A percentile compares a stretch with the other conserved stretches of the same genome.
Evolutionary conservation across 2,888 invertebrate genomes (phyloP).

Genomic region (Chironomus riparius): DNA sequence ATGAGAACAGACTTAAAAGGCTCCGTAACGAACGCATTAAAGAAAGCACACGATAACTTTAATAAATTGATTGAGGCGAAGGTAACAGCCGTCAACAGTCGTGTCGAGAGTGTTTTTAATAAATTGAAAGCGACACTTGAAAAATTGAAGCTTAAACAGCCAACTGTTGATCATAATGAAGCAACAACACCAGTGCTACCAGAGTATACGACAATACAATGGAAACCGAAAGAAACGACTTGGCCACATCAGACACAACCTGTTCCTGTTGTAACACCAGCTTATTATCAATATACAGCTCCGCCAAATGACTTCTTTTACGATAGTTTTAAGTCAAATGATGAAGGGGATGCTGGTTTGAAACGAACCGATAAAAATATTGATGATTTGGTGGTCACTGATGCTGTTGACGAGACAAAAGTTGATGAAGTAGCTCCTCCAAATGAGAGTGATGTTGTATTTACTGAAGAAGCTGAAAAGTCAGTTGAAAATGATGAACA

Average conservation of each 20-base stretch:
- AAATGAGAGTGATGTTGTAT: too few species aligned
- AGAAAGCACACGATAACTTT: conserved; percentile 14
- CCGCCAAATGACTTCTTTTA: not conserved
- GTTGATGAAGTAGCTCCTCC: not conserved
- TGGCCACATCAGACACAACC: not conserved
- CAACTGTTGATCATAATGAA: not conserved
- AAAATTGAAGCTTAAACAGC: not conserved
- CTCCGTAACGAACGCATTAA: not conserved
- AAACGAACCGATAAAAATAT: not conserved
- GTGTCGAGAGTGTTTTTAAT: not conserved
- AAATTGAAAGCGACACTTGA: not conserved
- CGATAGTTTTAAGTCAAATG: not conserved
- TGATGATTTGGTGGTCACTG: not conserved
- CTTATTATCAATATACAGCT: not conserved
- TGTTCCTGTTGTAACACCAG: not conserved
- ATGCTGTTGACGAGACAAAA: not conserved
- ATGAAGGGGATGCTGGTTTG: not conserved
- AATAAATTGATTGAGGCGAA: conserved; percentile 19
- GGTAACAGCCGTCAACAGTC: conserved; percentile 3
- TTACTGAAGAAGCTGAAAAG: too few species aligned
- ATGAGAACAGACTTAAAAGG: not conserved
- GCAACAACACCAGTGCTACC: not conserved
- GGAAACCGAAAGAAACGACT: not conserved
- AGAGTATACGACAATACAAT: not conserved
- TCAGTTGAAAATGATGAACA: too few species aligned